Evolutionary conservation across 2,797 vertebrate genomes (phyloP), one percentile per base, ranked within the genome.

Genomic region (Clarias fuscus): DNA sequence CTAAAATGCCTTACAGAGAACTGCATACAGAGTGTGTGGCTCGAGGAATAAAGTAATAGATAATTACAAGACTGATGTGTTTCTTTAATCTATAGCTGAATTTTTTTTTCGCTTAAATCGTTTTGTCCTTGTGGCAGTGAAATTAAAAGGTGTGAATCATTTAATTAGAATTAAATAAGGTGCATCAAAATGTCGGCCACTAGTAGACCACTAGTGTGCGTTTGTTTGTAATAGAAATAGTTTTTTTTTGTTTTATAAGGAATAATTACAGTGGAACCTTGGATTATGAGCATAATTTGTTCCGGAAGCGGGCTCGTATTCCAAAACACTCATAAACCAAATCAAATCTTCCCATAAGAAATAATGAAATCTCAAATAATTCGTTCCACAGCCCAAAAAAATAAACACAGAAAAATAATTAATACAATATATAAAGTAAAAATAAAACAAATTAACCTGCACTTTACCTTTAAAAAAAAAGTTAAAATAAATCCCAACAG

Each of bases 11-110:
- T 33, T 7, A 40, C 0, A 75, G 7, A 24, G 7, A 53, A 72
- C 5, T 13, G 20, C 10, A 24, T 37, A 24, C 33, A 8, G 68
- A 7, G 0, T 10, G 70, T 43, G 37, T 72, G 37, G 43, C 37
- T 43, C 2, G 37, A 22, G 37, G 43, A 37, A 10, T 72, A 13
- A 22, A 10, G 10, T 43, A 24, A 72, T 43, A 24, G 11, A 73
- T 73, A 73, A 73, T 73, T 73, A n/a, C 14, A 5, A 73, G 71
- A 73, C 22, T 73, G 71, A 73, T 22, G 24, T 48, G 48, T 48
- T 73, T n/a, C 40, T 48, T 73, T 24, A 24, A 2, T 24, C 24
- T 43, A 20, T 33, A n/a, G 71, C 5, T 2, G 71, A 14, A 30
- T 67, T 6, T 67, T 30, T 11, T 33, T 33, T 3, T 33, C 0